phyloP scores from a whole-genome alignment of 92 coral and sea anemone genomes.

The Bergia puertoricense region DNA sequence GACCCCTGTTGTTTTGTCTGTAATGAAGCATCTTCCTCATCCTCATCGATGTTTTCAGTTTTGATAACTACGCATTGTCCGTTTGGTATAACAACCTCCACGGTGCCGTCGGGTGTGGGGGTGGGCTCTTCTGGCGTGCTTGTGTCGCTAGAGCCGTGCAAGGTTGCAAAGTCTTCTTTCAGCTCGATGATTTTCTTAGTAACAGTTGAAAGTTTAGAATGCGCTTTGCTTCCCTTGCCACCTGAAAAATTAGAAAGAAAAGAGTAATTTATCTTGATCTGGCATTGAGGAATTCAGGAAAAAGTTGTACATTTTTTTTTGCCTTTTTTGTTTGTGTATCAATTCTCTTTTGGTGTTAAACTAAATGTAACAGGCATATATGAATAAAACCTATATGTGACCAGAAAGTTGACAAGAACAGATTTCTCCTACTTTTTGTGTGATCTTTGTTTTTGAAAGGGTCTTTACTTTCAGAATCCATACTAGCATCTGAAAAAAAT shows the following conservation, averaged over 20 bases:
- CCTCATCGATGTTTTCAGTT: constrained; percentile 24
- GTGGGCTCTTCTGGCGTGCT: background rate
- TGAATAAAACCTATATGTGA: too few relatives aligned
- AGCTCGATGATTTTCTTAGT: constrained; percentile 32
- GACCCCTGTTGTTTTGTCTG: background rate
- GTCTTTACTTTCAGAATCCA: too few relatives aligned
- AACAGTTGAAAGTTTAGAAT: constrained; percentile 30
- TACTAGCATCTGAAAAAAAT: too few relatives aligned
- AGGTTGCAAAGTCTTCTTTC: constrained; percentile 35
- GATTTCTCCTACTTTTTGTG: too few relatives aligned
- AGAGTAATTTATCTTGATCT: too few relatives aligned
- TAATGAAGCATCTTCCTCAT: constrained; percentile 2
- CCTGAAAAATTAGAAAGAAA: background rate
- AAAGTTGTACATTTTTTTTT: too few relatives aligned
- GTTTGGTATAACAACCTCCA: constrained; percentile 42
- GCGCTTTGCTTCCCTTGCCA: constrained; percentile 9
- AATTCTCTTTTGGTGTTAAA: too few relatives aligned
- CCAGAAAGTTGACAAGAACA: too few relatives aligned
- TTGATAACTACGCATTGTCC: constrained; percentile 41
- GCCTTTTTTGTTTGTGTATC: too few relatives aligned
- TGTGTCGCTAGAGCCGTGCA: constrained; percentile 31
- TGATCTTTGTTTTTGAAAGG: too few relatives aligned
- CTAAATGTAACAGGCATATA: too few relatives aligned
- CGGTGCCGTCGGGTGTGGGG: background rate
- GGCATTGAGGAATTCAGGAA: background rate